These are phyloP conservation scores for Archivesica marissinica DNA, from an alignment of 1,140 invertebrate genomes.

Conservation along the genomic window DNA sequence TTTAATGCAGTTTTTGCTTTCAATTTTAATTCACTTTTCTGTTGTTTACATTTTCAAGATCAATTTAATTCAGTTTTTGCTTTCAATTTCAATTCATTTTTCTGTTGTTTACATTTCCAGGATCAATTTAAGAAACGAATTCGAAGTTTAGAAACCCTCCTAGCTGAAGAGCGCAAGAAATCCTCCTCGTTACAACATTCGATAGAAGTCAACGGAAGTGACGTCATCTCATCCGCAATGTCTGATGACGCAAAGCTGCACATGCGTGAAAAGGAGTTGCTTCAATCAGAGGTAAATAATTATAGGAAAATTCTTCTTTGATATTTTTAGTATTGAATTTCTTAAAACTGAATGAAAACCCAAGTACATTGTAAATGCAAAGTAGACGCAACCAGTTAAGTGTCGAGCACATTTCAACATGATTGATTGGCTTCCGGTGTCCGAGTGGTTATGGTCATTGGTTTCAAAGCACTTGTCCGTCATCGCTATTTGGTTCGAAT, in stretches of 20 bases:
- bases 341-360: too few species aligned
- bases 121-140: conserved; percentile 80
- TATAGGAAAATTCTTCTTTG: too few species aligned
- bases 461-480: too few species aligned
- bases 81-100: too few species aligned
- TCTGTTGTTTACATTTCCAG: too few species aligned
- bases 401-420: too few species aligned
- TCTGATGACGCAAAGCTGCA: conserved; percentile 80
- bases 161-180: conserved; percentile 81
- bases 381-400: too few species aligned
- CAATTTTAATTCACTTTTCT: not conserved
- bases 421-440: too few species aligned
- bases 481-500: too few species aligned
- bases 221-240: conserved; percentile 74
- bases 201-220: conserved; percentile 69
- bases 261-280: conserved; percentile 77
- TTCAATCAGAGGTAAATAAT: conserved; percentile 79
- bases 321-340: too few species aligned
- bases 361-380: too few species aligned
- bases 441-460: too few species aligned
- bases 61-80: not conserved
- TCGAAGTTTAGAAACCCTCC: conserved; percentile 77
- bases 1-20: not conserved
- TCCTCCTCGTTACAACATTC: conserved; percentile 76
- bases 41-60: not conserved